Base-by-base conservation (phyloP, 2,797 vertebrate genomes). In the Syndactyla subalaris region DNA sequence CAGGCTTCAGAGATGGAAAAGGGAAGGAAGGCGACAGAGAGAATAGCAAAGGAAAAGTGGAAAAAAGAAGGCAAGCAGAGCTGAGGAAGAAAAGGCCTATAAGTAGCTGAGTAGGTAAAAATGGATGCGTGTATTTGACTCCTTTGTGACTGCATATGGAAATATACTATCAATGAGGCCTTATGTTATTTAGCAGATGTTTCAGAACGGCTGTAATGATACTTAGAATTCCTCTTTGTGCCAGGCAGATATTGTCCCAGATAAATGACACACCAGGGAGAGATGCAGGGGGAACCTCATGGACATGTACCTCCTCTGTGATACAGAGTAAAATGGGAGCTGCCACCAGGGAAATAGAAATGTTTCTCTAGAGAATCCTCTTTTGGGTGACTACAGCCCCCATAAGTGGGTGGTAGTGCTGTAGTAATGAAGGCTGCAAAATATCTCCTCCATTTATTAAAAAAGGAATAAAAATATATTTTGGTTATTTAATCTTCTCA, bases 301-400 rank as follows among this genome's bases (percentile, higher is more conserved):
- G 3, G 49, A 14, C 39, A 23, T 0, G 0, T 19, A 48, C 14
- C 32, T 83, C 23, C 26, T 73, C 24, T 34, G n/a, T 3, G 2
- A 27, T 48, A 55, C 15, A 32, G 45, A 51, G 13, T n/a, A 23
- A 63, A 79, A 43, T 10, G 19, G 19, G 27, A 85, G 30, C 41
- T 55, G 23, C 30, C n/a, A 8, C 19, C 46, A 72, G n/a, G 20
- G 14, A 20, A 43, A 55, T 32, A n/a, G 27, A 83, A 82, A 43
- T 29, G 2, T 67, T 81, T 85, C 10, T 45, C 54, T 3, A 2
- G 46, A 55, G 32, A 76, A 73, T 41, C 18, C 18, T 66, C 59
- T 34, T 5, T 5, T 41, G 16, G 4, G 2, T 70, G 27, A 38
- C 39, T 76, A 48, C 43, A 80, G 17, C 7, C 32, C 21, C 9